Evolutionary conservation across 2,888 invertebrate genomes (phyloP).

Genomic region (Limnephilus lunatus): DNA sequence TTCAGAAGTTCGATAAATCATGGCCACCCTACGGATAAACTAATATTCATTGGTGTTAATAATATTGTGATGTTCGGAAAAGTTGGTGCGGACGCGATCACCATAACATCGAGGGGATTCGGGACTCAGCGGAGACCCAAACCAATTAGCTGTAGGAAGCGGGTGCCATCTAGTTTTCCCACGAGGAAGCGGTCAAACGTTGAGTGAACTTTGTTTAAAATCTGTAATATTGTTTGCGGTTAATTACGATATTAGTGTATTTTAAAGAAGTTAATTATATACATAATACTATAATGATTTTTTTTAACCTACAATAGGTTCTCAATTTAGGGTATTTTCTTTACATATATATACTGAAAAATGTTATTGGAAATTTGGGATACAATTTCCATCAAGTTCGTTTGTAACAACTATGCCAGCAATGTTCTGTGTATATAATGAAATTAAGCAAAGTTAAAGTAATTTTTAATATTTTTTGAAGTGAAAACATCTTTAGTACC

Average conservation of each 20-base stretch:
- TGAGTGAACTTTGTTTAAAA: neutral
- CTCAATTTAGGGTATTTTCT: too few relatives aligned
- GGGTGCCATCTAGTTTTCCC: constrained; percentile 21
- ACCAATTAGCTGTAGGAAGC: constrained; percentile 41
- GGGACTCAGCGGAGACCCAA: constrained; percentile 47
- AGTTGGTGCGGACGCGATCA: constrained; percentile 37
- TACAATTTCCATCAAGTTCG: too few relatives aligned
- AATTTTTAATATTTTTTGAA: too few relatives aligned
- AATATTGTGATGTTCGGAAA: constrained; percentile 41
- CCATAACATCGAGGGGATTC: constrained; percentile 30
- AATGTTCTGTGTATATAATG: too few relatives aligned
- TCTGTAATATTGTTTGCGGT: neutral
- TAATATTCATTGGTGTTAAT: constrained; percentile 47
- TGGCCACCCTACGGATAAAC: constrained; percentile 35
- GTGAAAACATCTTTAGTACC: too few relatives aligned
- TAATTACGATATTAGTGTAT: neutral
- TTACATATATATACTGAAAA: too few relatives aligned
- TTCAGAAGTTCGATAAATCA: constrained; percentile 37
- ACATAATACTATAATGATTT: too few relatives aligned
- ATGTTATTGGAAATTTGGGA: too few relatives aligned
- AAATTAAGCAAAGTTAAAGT: too few relatives aligned
- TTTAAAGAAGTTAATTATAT: too few relatives aligned
- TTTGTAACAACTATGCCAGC: too few relatives aligned
- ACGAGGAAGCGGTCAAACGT: neutral
- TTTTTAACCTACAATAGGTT: too few relatives aligned